Percentiles rank a stretch among this genome's conserved stretches.
Evolutionary conservation across 1,140 invertebrate genomes (phyloP).

Genomic region (Ruditapes philippinarum): DNA sequence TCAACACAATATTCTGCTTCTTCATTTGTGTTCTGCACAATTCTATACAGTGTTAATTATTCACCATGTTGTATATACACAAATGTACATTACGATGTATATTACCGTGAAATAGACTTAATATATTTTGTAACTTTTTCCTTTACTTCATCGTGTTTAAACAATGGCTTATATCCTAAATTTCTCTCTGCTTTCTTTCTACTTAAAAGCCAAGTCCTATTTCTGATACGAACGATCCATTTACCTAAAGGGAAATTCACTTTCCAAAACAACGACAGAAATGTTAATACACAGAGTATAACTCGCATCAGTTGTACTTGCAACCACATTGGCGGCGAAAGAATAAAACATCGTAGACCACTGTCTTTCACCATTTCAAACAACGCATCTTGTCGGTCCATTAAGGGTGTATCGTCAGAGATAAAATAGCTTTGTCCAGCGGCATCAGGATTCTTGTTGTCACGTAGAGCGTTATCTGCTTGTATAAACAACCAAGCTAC

Average conservation of each 20-base stretch:
- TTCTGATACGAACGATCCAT: not conserved
- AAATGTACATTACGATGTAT: no score
- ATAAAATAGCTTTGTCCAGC: not conserved
- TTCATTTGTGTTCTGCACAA: no score
- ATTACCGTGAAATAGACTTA: no score
- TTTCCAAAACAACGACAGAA: not conserved
- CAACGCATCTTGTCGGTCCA: not conserved
- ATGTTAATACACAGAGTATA: not conserved
- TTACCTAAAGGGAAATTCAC: not conserved
- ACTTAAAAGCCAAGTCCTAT: not conserved
- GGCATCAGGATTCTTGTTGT: not conserved
- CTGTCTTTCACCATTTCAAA: not conserved
- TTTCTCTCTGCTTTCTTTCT: not conserved
- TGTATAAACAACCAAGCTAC: constrained; percentile 14
- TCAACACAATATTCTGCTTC: no score
- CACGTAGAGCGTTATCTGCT: not conserved
- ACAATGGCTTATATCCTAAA: not conserved
- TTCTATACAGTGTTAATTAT: no score
- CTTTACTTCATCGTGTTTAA: not conserved
- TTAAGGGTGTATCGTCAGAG: not conserved
- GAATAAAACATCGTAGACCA: not conserved
- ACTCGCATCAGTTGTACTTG: not conserved
- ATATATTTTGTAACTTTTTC: not conserved
- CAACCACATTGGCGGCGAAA: not conserved
- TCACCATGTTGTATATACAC: no score